Conservation (phyloP, 2,797 vertebrate genomes). For the Eutrigla gurnardus region DNA sequence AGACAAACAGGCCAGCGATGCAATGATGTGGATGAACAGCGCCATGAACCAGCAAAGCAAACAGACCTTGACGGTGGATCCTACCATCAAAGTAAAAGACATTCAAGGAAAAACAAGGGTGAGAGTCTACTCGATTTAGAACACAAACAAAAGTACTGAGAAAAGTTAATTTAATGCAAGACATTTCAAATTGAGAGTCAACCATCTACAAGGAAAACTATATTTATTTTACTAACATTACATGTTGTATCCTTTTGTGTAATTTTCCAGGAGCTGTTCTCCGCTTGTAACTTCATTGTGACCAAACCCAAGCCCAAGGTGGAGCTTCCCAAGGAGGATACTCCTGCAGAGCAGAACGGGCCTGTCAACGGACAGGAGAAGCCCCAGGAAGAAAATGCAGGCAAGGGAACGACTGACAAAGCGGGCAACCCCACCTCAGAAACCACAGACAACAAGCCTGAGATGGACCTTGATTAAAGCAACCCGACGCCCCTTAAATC, state of each 20-base stretch:
- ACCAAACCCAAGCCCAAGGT: conserved; percentile 97
- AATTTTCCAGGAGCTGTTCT: conserved; percentile 81
- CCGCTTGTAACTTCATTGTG: conserved; percentile 89
- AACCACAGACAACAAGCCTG: conserved; percentile 89
- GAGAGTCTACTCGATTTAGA: conserved; percentile 21
- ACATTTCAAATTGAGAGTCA: not conserved
- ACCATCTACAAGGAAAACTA: not conserved
- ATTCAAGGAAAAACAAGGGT: conserved; percentile 95
- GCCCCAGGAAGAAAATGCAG: conserved; percentile 68
- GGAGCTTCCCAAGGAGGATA: conserved; percentile 95
- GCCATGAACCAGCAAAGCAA: conserved; percentile 97
- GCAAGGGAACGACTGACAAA: conserved; percentile 74
- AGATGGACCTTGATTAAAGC: conserved; percentile 98
- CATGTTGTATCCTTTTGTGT: conserved; percentile 5
- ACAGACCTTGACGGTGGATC: conserved; percentile 89
- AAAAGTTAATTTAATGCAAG: not conserved
- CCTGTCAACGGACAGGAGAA: conserved; percentile 90
- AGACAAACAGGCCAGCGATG: conserved; percentile 89
- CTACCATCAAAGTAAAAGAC: conserved; percentile 90
- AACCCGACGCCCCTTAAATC: conserved; percentile 41
- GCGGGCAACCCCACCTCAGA: conserved; percentile 80
- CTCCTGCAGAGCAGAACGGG: conserved; percentile 91
- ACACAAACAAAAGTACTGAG: not conserved
- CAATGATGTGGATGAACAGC: conserved; percentile 98
- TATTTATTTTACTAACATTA: not conserved